Base-by-base conservation (phyloP, 2,888 invertebrate genomes). In the Megamerina dolium region DNA sequence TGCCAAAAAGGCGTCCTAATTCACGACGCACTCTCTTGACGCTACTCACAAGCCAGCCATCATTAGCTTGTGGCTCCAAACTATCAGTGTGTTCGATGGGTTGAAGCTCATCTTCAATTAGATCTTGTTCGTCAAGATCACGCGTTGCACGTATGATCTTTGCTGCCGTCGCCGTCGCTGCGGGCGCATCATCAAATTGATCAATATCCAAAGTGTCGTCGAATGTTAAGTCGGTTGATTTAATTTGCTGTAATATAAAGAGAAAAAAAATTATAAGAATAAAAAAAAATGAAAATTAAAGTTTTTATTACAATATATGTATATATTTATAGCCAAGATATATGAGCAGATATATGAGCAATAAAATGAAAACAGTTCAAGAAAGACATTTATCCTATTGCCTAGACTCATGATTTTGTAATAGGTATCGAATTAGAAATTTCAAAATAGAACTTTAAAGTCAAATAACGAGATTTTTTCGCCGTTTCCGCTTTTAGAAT, bases 1-100 rank as follows among this genome's bases (percentile, higher is more conserved):
- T 54, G 13, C 65, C 64, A 30, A 68, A 63, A 3, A 68, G 33
- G 1, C 63, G 59, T 1, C 51, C 56, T 13, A 68, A 50, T 21
- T 66, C 64, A 17, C 68, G 64, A 12, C 66, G 63, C 10, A 69
- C 66, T 1, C 68, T 61, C 14, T 57, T 58, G 2, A 68, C 60
- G 23, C 65, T 52, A 31, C 59, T 53, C 44, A 53, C 42, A 30
- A 65, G 53, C 68, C 68, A 67, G 27, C 57, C 57, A 37, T 29
- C 37, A 12, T 37, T 20, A 3, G 21, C 31, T 29, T 44, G 37
- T 9, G 39, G 39, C 5, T 49, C 38, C n/a, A 21, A 39, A 8
- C 32, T 37, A 14, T 50, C 48, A 13, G 51, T 53, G 5, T 49
- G 51, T n/a, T 50, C 50, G 3, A 56, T 48, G 2, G 60, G 59